These are phyloP conservation scores for Melanaphis sacchari DNA, from an alignment of 1,140 invertebrate species.

Conservation along the genomic window DNA sequence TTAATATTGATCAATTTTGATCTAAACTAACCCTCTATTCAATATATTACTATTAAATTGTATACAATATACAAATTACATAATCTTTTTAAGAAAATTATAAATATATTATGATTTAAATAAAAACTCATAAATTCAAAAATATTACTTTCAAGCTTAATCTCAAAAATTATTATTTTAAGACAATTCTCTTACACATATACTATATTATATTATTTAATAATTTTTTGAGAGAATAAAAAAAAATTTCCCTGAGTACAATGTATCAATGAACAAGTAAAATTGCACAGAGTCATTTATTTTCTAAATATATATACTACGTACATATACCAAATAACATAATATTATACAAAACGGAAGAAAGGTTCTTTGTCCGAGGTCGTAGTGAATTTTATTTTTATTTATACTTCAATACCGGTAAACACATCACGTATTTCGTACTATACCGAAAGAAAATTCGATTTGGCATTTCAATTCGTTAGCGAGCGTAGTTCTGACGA, in stretches of 20 bases:
- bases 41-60: too few relatives aligned
- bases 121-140: too few relatives aligned
- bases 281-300: not conserved
- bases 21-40: too few relatives aligned
- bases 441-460: not conserved
- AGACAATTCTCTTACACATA: too few relatives aligned
- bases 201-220: not conserved
- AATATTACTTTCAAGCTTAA: too few relatives aligned
- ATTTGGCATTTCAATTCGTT: conserved; percentile 48
- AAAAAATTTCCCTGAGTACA: not conserved
- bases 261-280: not conserved
- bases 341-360: not conserved
- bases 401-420: not conserved
- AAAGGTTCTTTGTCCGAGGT: not conserved
- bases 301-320: not conserved
- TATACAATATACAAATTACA: too few relatives aligned
- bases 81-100: too few relatives aligned
- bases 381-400: not conserved
- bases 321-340: not conserved
- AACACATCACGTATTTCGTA: conserved; percentile 30
- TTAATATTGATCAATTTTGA: too few relatives aligned
- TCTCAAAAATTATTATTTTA: too few relatives aligned
- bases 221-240: not conserved
- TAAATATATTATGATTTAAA: too few relatives aligned
- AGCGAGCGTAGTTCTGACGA: not conserved